These are phyloP conservation scores for Brachionichthys hirsutus DNA, from an alignment of 2,113 vertebrate species.

Conservation along the genomic window DNA sequence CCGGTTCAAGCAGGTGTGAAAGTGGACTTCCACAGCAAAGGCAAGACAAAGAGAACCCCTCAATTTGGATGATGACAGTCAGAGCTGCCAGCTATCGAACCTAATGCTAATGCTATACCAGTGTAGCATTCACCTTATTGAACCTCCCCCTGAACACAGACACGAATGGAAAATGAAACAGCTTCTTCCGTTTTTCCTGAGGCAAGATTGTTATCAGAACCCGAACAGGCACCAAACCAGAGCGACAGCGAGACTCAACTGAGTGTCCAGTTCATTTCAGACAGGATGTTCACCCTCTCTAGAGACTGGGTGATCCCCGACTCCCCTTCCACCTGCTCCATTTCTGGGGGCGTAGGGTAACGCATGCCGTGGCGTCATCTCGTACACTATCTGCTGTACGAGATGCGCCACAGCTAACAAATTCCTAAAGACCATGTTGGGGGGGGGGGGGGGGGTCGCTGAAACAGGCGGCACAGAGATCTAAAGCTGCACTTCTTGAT, in stretches of 20 bases:
- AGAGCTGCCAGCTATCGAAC: no score
- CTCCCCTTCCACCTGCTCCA: constrained; percentile 21
- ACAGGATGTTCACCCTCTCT: constrained; percentile 5
- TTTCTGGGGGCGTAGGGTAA: constrained; percentile 5
- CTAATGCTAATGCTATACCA: no score
- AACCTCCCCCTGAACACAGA: no score
- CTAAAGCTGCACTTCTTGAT: constrained; percentile 50
- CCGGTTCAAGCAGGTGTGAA: no score
- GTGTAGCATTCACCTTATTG: no score
- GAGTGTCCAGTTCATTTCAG: constrained; percentile 2
- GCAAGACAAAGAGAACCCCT: no score
- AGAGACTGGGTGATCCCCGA: constrained; percentile 21
- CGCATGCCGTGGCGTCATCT: constrained; percentile 1
- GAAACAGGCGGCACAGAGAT: constrained; percentile 4
- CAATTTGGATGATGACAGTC: no score
- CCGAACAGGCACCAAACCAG: not conserved
- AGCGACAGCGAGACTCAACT: no score
- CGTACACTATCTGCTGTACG: not conserved
- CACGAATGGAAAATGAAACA: no score
- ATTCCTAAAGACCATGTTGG: not conserved
- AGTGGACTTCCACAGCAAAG: no score
- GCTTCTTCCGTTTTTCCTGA: not conserved
- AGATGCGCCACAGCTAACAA: not conserved
- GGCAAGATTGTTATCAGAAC: constrained; percentile 1
- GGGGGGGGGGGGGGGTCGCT: no score